phyloP scores from a whole-genome alignment of 2,888 invertebrate species.

The Ormyrus thymus region DNA sequence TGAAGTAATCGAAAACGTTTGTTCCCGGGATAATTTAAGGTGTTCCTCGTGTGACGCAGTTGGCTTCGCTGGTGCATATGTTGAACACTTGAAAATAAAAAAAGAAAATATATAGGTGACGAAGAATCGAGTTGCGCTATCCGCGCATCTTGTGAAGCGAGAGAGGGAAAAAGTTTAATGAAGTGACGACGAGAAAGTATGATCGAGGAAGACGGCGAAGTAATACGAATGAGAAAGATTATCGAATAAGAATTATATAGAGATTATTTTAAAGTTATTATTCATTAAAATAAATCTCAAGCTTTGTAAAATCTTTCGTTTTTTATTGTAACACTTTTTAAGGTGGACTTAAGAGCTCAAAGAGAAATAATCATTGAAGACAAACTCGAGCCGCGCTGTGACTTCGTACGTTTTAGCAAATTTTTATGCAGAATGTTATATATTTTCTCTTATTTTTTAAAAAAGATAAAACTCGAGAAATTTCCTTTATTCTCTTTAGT shows the following conservation, averaged over 20 bases:
- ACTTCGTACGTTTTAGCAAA: slow-evolving; percentile 13
- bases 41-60: slow-evolving; percentile 24
- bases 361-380: slow-evolving; percentile 12
- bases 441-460: slow-evolving; percentile 17
- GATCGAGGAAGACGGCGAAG: slow-evolving; percentile 46
- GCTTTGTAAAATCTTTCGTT: slow-evolving; percentile 67
- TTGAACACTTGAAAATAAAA: slow-evolving; percentile 27
- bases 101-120: slow-evolving; percentile 37
- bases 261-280: slow-evolving; percentile 73
- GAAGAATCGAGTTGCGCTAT: slow-evolving; percentile 38
- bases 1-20: slow-evolving; percentile 17
- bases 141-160: slow-evolving; percentile 33
- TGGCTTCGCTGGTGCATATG: slow-evolving; percentile 26
- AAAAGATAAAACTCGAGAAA: not conserved
- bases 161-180: slow-evolving; percentile 13
- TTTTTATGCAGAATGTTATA: slow-evolving; percentile 1
- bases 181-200: slow-evolving; percentile 11
- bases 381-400: slow-evolving; percentile 20
- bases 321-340: slow-evolving; percentile 44
- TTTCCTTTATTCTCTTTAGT: slow-evolving; percentile 17
- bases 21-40: slow-evolving; percentile 17
- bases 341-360: slow-evolving; percentile 5
- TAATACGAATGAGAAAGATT: slow-evolving; percentile 58
- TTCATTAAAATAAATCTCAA: slow-evolving; percentile 72
- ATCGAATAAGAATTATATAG: slow-evolving; percentile 68